Evolutionary conservation across 2,113 vertebrate genomes (phyloP), one percentile per base, ranked within the genome.

Genomic region (Thomomys bottae): DNA sequence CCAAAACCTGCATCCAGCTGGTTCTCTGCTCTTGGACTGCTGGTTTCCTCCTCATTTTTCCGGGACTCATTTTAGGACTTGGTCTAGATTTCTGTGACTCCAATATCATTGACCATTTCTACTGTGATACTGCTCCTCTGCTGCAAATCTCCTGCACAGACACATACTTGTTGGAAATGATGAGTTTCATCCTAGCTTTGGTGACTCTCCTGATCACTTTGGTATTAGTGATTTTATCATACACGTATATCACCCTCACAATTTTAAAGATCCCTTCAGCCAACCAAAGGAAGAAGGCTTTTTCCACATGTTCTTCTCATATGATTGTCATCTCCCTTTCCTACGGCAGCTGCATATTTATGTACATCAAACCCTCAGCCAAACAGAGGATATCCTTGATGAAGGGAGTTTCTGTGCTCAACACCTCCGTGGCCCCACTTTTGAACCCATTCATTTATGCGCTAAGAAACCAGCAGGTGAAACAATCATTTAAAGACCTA

Each of bases 371-470:
- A 61, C 85, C 92, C 20, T 95, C 88, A 6, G 63, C 12, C 76
- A 95, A 86, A 38, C 24, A 94, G n/a, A 78, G 85, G 5, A 17
- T 92, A 38, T 86, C 66, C 40, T 91, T 93, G 32, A 66, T 30
- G 40, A 95, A 93, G 8, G 88, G 80, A 49, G 76, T 91, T 2
- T 67, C 63, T 1, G 59, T 94, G 14, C 84, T 92, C 36, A 95
- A 92, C 34, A 95, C 89, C 24, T 87, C 66, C 1, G 68, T 95
- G 9, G 81, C 90, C 6, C 92, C 88, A 34, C 61, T 96, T 71
- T 79, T 95, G 30, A 96, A 94, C 1, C 92, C 94, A 0, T 95
- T 96, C 72, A 94, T 96, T 76, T 96, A 94, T 30, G 94, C 89
- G 28, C 64, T 96, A n/a, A 85, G 92, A 67, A 96, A 95, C 42